A percentile compares a stretch with the other conserved stretches of the same genome.
Conservation (phyloP, 2,888 invertebrate genomes). For the Heteromyza rotundicornis region DNA sequence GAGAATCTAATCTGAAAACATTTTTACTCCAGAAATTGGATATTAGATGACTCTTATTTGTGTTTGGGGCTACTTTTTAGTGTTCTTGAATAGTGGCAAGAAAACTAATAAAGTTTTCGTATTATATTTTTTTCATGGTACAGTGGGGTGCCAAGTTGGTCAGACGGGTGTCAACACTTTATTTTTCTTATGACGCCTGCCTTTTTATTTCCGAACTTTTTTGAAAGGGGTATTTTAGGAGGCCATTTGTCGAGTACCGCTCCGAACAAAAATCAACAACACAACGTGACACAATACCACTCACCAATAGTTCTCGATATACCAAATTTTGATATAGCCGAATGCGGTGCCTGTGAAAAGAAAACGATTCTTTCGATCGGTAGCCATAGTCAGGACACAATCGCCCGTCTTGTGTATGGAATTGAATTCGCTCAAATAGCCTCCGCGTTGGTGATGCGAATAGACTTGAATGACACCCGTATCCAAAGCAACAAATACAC, state of each 20-base stretch:
- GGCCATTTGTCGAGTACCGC: not conserved
- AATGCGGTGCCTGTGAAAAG: constrained; percentile 74
- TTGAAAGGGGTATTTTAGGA: not conserved
- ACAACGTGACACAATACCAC: constrained; percentile 25
- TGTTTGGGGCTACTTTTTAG: too few relatives aligned
- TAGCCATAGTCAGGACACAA: constrained; percentile 68
- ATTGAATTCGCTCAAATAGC: constrained; percentile 73
- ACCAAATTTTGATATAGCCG: constrained; percentile 84
- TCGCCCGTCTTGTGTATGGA: constrained; percentile 73
- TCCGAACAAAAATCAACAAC: not conserved
- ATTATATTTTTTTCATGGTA: too few relatives aligned
- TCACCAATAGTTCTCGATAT: constrained; percentile 72
- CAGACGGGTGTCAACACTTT: too few relatives aligned
- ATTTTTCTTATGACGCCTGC: too few relatives aligned
- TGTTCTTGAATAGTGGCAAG: too few relatives aligned
- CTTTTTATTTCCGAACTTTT: too few relatives aligned
- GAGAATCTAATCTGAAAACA: too few relatives aligned
- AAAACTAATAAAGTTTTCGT: too few relatives aligned
- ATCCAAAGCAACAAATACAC: constrained; percentile 74
- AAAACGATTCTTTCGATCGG: constrained; percentile 74
- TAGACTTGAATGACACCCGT: constrained; percentile 81
- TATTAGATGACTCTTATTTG: too few relatives aligned
- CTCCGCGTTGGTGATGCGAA: constrained; percentile 80
- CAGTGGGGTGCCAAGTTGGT: too few relatives aligned
- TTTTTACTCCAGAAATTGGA: too few relatives aligned